phyloP scores from a whole-genome alignment of 2,888 invertebrate species.

The Hemicrepidius hirtus region DNA sequence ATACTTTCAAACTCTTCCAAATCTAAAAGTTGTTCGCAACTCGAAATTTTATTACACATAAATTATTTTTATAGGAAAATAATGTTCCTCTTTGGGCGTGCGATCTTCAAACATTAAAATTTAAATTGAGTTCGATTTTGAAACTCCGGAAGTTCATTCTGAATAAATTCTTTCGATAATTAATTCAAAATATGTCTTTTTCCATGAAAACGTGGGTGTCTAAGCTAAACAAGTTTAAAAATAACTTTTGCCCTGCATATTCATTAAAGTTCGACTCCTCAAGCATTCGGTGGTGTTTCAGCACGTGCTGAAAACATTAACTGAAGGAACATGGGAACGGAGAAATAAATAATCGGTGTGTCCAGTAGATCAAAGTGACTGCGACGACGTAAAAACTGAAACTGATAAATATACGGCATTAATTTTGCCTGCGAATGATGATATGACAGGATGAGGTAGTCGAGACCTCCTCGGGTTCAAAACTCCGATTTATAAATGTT shows the following conservation, averaged over 20 bases:
- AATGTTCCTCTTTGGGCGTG: no score
- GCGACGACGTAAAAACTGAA: slow-evolving; percentile 21
- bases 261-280: slow-evolving; percentile 20
- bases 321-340: slow-evolving; percentile 1
- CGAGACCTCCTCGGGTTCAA: slow-evolving; percentile 23
- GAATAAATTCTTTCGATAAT: slow-evolving; percentile 13
- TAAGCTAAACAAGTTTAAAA: background rate
- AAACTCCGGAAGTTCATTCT: background rate
- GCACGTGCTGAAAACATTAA: slow-evolving; percentile 9
- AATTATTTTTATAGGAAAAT: background rate
- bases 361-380: slow-evolving; percentile 27
- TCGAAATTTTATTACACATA: slow-evolving; percentile 1
- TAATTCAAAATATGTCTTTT: slow-evolving; percentile 12
- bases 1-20: background rate
- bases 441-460: slow-evolving; percentile 17
- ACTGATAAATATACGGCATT: slow-evolving; percentile 24
- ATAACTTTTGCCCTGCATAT: slow-evolving; percentile 17
- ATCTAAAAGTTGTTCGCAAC: background rate
- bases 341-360: slow-evolving; percentile 18
- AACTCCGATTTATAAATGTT: slow-evolving; percentile 30
- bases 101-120: background rate
- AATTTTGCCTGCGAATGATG: slow-evolving; percentile 12
- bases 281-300: slow-evolving; percentile 5
- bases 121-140: background rate
- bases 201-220: background rate